Evolutionary conservation across 2,888 invertebrate genomes (phyloP).

Genomic region (Phoenoteleia sp.): DNA sequence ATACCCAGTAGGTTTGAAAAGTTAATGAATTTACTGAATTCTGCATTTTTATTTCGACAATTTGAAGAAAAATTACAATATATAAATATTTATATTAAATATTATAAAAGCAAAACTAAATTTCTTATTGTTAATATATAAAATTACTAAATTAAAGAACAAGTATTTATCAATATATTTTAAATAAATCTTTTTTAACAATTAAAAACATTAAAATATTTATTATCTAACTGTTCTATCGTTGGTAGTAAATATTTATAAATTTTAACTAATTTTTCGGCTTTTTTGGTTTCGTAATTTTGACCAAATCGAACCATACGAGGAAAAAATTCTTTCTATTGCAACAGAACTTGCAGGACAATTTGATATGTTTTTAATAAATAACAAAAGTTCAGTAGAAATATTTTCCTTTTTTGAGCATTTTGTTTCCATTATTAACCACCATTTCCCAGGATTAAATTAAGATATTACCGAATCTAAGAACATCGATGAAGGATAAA

Average conservation of each 20-base stretch:
- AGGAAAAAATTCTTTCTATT: constrained; percentile 35
- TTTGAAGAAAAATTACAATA: constrained; percentile 22
- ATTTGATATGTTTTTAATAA: constrained; percentile 12
- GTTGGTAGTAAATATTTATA: constrained; percentile 15
- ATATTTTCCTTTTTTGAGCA: constrained; percentile 4
- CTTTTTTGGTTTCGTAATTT: constrained; percentile 36
- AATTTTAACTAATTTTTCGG: constrained; percentile 30
- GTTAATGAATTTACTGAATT: no score
- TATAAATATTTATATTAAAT: constrained; percentile 1
- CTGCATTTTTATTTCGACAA: background rate
- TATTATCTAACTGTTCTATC: background rate
- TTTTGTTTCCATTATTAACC: constrained; percentile 19
- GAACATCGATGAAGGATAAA: constrained; percentile 32
- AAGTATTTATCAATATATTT: no score
- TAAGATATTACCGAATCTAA: background rate
- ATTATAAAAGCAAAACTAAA: no score
- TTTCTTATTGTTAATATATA: constrained; percentile 2
- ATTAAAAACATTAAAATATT: background rate
- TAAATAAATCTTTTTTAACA: no score
- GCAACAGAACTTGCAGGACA: constrained; percentile 40
- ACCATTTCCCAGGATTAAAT: constrained; percentile 31
- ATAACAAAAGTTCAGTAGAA: constrained; percentile 14
- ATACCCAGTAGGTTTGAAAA: constrained; percentile 16
- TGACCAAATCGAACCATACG: constrained; percentile 32
- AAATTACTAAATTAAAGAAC: no score